phyloP scores from a whole-genome alignment of 2,888 invertebrate species.

The Catotricha subobsoleta region DNA sequence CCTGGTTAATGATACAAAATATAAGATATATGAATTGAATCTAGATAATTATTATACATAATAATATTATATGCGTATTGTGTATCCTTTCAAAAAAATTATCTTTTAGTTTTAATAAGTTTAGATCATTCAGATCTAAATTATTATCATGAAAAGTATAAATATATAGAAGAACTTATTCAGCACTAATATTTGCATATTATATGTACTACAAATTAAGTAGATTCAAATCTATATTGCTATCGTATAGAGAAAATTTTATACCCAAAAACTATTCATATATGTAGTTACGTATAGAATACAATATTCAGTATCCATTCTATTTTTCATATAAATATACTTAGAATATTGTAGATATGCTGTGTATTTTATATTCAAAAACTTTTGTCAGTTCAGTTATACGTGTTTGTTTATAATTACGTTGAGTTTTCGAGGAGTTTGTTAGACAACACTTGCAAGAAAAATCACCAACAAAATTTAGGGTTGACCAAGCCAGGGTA shows the following conservation, averaged over 20 bases:
- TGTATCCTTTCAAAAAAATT: no score
- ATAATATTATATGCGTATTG: no score
- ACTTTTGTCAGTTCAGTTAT: conserved; percentile 1
- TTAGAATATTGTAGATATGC: background rate
- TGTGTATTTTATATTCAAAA: background rate
- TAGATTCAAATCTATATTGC: conserved; percentile 1
- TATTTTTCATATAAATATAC: background rate
- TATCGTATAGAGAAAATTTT: background rate
- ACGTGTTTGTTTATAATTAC: conserved; percentile 6
- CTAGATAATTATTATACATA: no score
- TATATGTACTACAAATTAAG: conserved; percentile 4
- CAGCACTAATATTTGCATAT: no score
- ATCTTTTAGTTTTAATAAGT: no score
- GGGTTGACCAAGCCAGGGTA: conserved; percentile 4
- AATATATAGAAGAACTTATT: no score
- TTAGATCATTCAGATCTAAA: no score
- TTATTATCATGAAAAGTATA: no score
- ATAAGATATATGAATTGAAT: no score
- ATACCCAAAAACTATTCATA: background rate
- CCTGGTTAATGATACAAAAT: no score
- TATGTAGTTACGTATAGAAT: background rate
- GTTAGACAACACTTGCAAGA: conserved; percentile 5
- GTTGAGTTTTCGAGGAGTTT: conserved; percentile 5
- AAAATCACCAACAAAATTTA: background rate
- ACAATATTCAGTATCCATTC: background rate